These are phyloP conservation scores for Taenaris catops DNA, from an alignment of 2,888 invertebrate genomes.

Conservation along the genomic window DNA sequence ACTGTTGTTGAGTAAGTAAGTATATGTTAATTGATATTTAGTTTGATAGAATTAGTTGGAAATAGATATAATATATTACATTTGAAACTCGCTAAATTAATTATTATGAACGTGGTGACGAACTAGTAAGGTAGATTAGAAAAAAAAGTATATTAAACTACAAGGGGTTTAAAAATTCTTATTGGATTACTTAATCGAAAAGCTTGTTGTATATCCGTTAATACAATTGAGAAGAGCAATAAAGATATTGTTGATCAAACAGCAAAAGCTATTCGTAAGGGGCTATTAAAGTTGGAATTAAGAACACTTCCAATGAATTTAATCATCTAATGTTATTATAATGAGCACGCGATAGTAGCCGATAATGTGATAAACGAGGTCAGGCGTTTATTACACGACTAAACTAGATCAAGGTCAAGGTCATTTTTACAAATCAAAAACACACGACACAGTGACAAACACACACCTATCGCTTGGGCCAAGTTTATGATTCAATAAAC, in stretches of 20 bases:
- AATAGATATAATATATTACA: too few relatives aligned
- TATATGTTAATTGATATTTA: too few relatives aligned
- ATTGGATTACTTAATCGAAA: too few relatives aligned
- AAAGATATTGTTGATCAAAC: conserved; percentile 2
- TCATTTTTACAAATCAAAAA: conserved; percentile 77
- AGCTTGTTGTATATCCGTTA: too few relatives aligned
- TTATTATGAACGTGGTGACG: too few relatives aligned
- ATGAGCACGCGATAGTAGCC: conserved; percentile 59
- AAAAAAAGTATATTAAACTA: too few relatives aligned
- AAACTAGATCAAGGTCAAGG: conserved; percentile 79
- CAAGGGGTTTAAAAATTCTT: too few relatives aligned
- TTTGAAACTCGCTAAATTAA: too few relatives aligned
- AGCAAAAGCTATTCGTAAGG: conserved; percentile 4
- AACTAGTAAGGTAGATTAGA: too few relatives aligned
- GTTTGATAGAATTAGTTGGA: too few relatives aligned
- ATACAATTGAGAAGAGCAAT: too few relatives aligned
- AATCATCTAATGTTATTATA: conserved; percentile 53
- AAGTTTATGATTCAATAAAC: conserved; percentile 35
- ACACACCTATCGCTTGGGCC: conserved; percentile 38
- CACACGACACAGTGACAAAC: conserved; percentile 62
- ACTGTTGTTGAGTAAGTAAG: too few relatives aligned
- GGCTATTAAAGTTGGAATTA: conserved; percentile 26
- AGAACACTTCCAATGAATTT: conserved; percentile 33
- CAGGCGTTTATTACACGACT: conserved; percentile 68
- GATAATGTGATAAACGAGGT: conserved; percentile 76